Conservation (phyloP, 92 coral and sea anemone species). For the Palythoa grandiflora region DNA sequence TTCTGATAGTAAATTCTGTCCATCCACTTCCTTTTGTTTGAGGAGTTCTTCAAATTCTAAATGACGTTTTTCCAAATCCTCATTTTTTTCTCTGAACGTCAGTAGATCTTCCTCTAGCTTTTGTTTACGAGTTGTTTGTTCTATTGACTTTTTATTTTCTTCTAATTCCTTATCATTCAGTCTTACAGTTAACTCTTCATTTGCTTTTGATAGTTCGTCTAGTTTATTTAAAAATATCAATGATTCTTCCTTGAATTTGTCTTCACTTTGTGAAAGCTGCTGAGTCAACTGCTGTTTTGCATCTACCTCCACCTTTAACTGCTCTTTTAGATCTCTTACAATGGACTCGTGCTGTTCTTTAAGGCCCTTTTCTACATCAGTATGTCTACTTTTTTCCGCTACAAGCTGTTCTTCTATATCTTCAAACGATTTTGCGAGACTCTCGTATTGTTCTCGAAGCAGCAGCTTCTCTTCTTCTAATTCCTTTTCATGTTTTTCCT, state of each 20-base stretch:
- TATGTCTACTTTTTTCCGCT: not conserved
- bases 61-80: conserved; percentile 24
- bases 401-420: conserved; percentile 33
- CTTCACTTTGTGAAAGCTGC: conserved; percentile 1
- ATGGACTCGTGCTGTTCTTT: conserved; percentile 23
- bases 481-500: conserved; percentile 37
- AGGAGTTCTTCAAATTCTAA: conserved; percentile 32
- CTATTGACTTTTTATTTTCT: not conserved
- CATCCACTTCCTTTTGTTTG: conserved; percentile 11
- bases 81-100: conserved; percentile 37
- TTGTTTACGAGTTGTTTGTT: conserved; percentile 7
- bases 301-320: conserved; percentile 13
- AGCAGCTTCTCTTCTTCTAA: conserved; percentile 66
- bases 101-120: not conserved
- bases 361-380: conserved; percentile 6
- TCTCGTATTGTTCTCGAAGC: conserved; percentile 54
- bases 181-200: conserved; percentile 6
- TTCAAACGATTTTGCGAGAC: conserved; percentile 25
- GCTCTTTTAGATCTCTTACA: conserved; percentile 1
- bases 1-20: conserved; percentile 21
- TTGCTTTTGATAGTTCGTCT: not conserved
- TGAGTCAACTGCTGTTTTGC: conserved; percentile 19
- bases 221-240: not conserved
- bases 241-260: not conserved
- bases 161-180: conserved; percentile 14